Evolutionary conservation across 2,113 vertebrate species (phyloP).

Genomic region (Notarius quadriscutis): DNA sequence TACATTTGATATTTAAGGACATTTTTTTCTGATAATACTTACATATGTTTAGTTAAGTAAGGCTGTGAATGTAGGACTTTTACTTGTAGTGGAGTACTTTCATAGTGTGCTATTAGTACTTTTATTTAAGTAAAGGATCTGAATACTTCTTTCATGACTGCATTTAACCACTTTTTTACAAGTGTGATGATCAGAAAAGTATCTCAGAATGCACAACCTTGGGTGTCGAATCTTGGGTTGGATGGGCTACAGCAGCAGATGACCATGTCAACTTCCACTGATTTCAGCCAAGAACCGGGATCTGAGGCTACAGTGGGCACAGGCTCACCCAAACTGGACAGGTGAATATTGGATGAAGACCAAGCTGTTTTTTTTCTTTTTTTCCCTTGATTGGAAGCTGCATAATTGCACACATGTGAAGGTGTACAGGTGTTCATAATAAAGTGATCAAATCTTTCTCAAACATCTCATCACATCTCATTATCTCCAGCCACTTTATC

Average conservation of each 20-base stretch:
- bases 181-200: neutral
- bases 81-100: too few species aligned
- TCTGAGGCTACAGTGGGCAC: neutral
- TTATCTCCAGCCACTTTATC: too few species aligned
- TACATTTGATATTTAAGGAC: too few species aligned
- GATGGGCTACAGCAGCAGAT: neutral
- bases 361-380: neutral
- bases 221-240: neutral
- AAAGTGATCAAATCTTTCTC: neutral
- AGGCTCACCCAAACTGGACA: neutral
- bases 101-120: too few species aligned
- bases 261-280: neutral
- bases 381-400: neutral
- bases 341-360: neutral
- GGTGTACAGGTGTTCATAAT: neutral
- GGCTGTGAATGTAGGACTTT: too few species aligned
- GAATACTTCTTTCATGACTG: too few species aligned
- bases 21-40: too few species aligned
- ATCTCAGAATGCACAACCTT: neutral
- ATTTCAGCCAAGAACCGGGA: neutral
- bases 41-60: too few species aligned
- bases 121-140: too few species aligned
- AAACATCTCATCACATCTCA: neutral
- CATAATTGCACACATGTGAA: neutral
- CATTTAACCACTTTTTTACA: neutral